These are phyloP conservation scores for Minunthozetes semirufus DNA, from an alignment of 2,888 invertebrate species.

Conservation along the genomic window DNA sequence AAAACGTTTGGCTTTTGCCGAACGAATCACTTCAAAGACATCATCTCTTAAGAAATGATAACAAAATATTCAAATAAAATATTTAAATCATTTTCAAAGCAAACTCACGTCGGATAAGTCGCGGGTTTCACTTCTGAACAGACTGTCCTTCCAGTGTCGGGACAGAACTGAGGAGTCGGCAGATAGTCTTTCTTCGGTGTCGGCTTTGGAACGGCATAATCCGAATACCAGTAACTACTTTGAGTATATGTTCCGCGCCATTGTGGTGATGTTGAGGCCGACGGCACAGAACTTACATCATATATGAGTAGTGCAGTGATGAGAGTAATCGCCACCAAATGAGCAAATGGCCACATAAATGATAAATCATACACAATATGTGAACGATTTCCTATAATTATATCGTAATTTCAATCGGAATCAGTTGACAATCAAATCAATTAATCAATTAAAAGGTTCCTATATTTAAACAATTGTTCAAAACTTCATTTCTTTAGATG, in stretches of 20 bases:
- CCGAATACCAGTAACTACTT: constrained; percentile 12
- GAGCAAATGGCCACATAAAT: neutral
- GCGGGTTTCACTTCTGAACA: constrained; percentile 41
- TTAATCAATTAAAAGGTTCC: no score
- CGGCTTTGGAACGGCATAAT: neutral
- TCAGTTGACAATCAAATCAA: no score
- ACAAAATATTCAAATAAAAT: neutral
- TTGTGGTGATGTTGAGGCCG: neutral
- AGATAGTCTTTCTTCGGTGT: constrained; percentile 36
- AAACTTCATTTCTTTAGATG: no score
- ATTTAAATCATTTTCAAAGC: neutral
- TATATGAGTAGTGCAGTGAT: neutral
- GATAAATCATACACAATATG: no score
- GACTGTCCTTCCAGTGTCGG: constrained; percentile 43
- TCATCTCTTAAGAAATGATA: constrained; percentile 39
- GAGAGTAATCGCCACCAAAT: neutral
- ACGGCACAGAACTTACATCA: neutral
- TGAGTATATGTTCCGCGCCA: constrained; percentile 13
- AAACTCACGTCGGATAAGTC: constrained; percentile 42
- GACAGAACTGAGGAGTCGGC: constrained; percentile 42
- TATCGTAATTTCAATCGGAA: no score
- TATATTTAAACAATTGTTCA: no score
- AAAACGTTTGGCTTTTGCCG: constrained; percentile 40
- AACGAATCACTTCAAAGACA: constrained; percentile 40
- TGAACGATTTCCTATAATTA: neutral